A percentile compares a stretch with the other conserved stretches of the same genome.
These are phyloP conservation scores for Tetranychus truncatus DNA, from an alignment of 2,888 invertebrate genomes.

Conservation along the genomic window DNA sequence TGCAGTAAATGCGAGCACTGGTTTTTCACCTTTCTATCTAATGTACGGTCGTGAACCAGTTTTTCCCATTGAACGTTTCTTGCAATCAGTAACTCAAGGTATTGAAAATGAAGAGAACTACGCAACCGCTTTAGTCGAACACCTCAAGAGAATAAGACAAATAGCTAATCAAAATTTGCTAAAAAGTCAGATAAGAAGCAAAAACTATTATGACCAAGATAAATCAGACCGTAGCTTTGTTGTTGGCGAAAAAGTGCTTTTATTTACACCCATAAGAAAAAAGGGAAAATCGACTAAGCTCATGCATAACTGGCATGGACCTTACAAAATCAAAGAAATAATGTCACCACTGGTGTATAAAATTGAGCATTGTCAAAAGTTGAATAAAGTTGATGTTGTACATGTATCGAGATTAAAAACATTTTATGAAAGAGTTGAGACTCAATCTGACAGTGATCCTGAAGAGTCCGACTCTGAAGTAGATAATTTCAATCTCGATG, in stretches of 20 bases:
- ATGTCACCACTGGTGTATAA: too few relatives aligned
- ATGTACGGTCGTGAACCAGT: slow-evolving; percentile 24
- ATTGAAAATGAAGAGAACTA: neutral
- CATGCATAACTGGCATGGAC: neutral
- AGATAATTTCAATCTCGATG: too few relatives aligned
- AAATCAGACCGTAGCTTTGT: neutral
- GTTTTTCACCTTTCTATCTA: slow-evolving; percentile 24
- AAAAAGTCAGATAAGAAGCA: neutral
- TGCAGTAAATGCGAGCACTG: slow-evolving; percentile 22
- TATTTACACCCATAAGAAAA: neutral
- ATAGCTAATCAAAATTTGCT: neutral
- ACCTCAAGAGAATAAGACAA: neutral
- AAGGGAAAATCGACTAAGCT: slow-evolving; percentile 11
- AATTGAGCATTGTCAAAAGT: too few relatives aligned
- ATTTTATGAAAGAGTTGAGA: too few relatives aligned
- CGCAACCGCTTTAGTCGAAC: neutral
- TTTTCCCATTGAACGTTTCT: slow-evolving; percentile 21
- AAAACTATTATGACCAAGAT: neutral
- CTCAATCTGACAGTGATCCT: too few relatives aligned
- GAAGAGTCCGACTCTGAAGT: too few relatives aligned
- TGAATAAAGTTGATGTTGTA: too few relatives aligned
- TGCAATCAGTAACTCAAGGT: neutral
- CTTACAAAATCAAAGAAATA: too few relatives aligned
- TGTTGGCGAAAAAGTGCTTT: slow-evolving; percentile 12
- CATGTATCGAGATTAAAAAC: too few relatives aligned